Base-by-base conservation (phyloP, 1,140 invertebrate species). In the Eupristina koningsbergeri region DNA sequence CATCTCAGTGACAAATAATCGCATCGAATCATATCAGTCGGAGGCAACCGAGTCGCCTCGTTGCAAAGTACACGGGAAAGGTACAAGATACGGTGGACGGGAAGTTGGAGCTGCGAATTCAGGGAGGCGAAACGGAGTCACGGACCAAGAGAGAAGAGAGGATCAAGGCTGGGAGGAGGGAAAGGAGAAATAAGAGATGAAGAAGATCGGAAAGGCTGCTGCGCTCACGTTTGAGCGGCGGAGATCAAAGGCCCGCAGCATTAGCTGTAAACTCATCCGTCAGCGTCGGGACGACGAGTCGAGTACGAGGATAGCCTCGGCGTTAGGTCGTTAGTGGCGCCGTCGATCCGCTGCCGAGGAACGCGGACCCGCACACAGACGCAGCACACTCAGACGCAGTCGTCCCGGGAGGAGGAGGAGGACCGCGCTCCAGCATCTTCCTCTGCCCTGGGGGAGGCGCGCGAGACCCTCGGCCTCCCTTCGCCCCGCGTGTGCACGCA, bases 231-330 rank as follows among this genome's bases (percentile, higher is more conserved):
- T 58, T 75, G 45, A 34, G 87, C 90, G 89, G 90, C 87, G 69
- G 84, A 90, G 88, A 89, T 92, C 89, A 92, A 92, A 91, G 90
- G 86, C 83, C 87, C 47, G 87, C 87, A 88, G 89, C 90, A 91
- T 92, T 92, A 92, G 90, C 91, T 89, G 89, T 91, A 90, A 91
- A 91, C 90, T 91, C 90, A 91, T 92, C 90, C 89, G 90, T 92
- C 91, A 92, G 90, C 88, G 90, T 92, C 90, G 89, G 88, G 88
- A 90, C 87, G 90, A 89, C 87, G 67, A 78, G 31, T 26, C 71
- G 39, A 58, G 34, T 77, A 64, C 63, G 74, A 76, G 63, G 75
- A 73, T 78, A 78, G 73, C 84, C 86, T 87, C 85, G 89, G 88
- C 89, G 89, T 91, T 88, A 89, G 88, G 88, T 89, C 88, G 91